A percentile compares a stretch with the other conserved stretches of the same genome.
phyloP scores from a whole-genome alignment of 2,797 vertebrate species.

The Threskiornis aethiopicus region DNA sequence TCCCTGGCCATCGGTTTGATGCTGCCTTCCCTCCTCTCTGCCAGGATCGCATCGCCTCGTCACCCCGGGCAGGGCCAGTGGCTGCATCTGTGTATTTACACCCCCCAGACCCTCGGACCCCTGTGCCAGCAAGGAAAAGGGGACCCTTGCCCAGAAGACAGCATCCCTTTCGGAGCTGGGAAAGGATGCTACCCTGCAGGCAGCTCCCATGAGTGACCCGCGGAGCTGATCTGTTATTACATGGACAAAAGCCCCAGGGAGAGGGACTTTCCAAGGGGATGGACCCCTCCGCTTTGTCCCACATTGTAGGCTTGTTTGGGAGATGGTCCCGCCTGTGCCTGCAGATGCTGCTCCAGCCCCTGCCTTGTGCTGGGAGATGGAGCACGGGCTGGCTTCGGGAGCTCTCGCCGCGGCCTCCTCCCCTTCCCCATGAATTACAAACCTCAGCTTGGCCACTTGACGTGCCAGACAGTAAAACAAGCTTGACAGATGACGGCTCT shows the following conservation, averaged over 20 bases:
- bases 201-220: fast-evolving
- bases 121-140: background rate
- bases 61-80: background rate
- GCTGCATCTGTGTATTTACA: background rate
- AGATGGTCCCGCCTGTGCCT: background rate
- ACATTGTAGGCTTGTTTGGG: background rate
- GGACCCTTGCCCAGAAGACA: background rate
- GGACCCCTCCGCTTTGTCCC: background rate
- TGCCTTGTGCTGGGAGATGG: background rate
- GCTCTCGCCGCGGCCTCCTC: fast-evolving
- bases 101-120: fast-evolving
- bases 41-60: fast-evolving
- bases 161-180: background rate
- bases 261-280: background rate
- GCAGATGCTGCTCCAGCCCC: background rate
- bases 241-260: background rate
- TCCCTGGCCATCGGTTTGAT: background rate
- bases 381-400: background rate
- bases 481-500: constrained; percentile 49
- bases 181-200: background rate
- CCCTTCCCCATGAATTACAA: background rate
- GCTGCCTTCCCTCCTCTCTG: background rate
- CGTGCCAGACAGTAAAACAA: constrained; percentile 22
- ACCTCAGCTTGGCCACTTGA: constrained; percentile 32
- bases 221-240: background rate